A percentile compares a stretch with the other conserved stretches of the same genome.
phyloP scores from a whole-genome alignment of 2,888 invertebrate species.

The Drosophila affinis region DNA sequence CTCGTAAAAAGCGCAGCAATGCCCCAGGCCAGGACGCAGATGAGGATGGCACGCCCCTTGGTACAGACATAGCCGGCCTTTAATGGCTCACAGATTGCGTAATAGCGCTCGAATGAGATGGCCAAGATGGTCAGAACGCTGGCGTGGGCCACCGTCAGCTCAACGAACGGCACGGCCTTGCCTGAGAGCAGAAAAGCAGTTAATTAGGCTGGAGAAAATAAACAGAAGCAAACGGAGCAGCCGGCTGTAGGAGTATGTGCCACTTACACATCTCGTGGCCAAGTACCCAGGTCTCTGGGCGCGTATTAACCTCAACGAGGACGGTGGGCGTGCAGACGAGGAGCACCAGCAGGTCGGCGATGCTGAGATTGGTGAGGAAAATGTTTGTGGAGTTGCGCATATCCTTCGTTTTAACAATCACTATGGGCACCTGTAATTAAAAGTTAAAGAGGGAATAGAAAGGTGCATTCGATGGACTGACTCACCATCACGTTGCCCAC shows the following conservation, averaged over 20 bases:
- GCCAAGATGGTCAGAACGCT: constrained; percentile 96
- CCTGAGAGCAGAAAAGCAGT: constrained; percentile 85
- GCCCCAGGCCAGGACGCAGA: constrained; percentile 93
- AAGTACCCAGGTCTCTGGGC: constrained; percentile 96
- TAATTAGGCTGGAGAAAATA: constrained; percentile 53
- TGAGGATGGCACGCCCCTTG: constrained; percentile 91
- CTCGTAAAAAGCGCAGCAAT: constrained; percentile 93
- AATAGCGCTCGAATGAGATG: constrained; percentile 95
- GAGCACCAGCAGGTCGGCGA: constrained; percentile 95
- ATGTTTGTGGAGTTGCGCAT: constrained; percentile 98
- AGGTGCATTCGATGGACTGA: constrained; percentile 51
- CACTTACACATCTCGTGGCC: constrained; percentile 97
- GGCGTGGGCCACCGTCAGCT: constrained; percentile 95
- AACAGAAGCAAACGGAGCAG: constrained; percentile 9
- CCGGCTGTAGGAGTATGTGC: neutral
- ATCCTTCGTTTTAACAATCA: constrained; percentile 95
- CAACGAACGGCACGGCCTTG: constrained; percentile 95
- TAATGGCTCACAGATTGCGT: constrained; percentile 96
- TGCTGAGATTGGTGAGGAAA: constrained; percentile 95
- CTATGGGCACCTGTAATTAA: constrained; percentile 88
- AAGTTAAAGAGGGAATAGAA: neutral
- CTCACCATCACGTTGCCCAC: constrained; percentile 94
- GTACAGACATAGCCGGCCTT: constrained; percentile 95
- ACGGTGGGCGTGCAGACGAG: constrained; percentile 96
- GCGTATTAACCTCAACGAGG: constrained; percentile 95